phyloP scores from a whole-genome alignment of 2,888 invertebrate species.

The Coelopa pilipes region DNA sequence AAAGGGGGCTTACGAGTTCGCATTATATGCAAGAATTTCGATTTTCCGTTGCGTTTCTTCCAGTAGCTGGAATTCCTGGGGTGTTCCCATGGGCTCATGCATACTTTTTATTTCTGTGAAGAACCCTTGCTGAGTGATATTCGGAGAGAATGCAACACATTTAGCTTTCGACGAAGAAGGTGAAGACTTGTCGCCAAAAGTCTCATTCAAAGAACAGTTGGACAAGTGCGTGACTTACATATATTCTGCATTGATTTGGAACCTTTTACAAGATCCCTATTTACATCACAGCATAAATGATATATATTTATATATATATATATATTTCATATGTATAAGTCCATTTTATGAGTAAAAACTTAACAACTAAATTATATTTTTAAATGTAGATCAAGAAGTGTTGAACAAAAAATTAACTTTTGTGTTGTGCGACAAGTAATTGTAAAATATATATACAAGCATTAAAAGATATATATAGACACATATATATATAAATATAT shows the following conservation, averaged over 20 bases:
- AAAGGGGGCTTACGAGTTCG: too few relatives aligned
- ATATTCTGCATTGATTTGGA: conserved; percentile 48
- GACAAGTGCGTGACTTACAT: conserved; percentile 47
- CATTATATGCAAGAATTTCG: too few relatives aligned
- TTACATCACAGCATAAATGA: conserved; percentile 44
- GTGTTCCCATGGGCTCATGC: too few relatives aligned
- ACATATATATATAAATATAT: conserved; percentile 21
- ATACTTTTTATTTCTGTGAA: too few relatives aligned
- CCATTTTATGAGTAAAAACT: conserved; percentile 47
- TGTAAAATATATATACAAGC: conserved; percentile 38
- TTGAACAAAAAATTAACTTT: conserved; percentile 29
- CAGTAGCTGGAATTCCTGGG: too few relatives aligned
- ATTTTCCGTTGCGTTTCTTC: too few relatives aligned
- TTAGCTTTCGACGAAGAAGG: too few relatives aligned
- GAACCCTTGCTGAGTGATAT: background rate
- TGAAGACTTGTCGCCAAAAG: too few relatives aligned
- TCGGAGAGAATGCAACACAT: too few relatives aligned
- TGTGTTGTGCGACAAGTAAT: conserved; percentile 34
- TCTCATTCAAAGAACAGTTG: conserved; percentile 38
- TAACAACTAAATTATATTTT: conserved; percentile 38
- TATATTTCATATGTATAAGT: conserved; percentile 47
- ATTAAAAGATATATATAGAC: conserved; percentile 39
- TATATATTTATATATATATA: conserved; percentile 50
- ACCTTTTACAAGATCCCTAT: conserved; percentile 50
- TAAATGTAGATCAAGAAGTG: conserved; percentile 21